Evolutionary conservation across 2,113 vertebrate species (phyloP).

Genomic region (Callipepla californica): DNA sequence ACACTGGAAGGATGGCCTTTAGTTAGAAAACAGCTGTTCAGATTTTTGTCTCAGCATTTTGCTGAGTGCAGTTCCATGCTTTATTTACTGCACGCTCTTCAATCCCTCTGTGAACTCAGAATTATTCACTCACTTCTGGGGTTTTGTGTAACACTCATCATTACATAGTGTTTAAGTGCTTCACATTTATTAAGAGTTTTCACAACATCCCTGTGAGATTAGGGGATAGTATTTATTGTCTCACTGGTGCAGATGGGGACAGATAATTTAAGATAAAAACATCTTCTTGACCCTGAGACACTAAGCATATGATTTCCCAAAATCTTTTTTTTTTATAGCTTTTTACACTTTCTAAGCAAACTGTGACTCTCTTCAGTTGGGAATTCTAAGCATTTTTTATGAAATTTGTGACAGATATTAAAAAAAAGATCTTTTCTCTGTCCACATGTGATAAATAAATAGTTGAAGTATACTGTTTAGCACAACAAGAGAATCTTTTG

Average conservation of each 20-base stretch:
- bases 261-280: background rate
- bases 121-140: background rate
- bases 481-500: background rate
- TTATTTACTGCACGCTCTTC: background rate
- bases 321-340: background rate
- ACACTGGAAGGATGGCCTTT: background rate
- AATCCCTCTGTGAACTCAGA: background rate
- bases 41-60: background rate
- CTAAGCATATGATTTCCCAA: background rate
- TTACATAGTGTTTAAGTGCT: background rate
- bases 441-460: background rate
- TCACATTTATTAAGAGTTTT: background rate
- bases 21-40: constrained; percentile 9
- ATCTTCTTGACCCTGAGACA: background rate
- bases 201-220: background rate
- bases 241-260: background rate
- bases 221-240: background rate
- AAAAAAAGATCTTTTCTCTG: background rate
- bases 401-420: background rate
- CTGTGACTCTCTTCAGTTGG: background rate
- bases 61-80: background rate
- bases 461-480: background rate
- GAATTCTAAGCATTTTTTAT: background rate
- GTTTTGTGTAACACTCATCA: background rate
- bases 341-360: background rate